These are phyloP conservation scores for Loxodonta africana DNA, from an alignment of 2,113 vertebrate genomes.

Conservation along the genomic window DNA sequence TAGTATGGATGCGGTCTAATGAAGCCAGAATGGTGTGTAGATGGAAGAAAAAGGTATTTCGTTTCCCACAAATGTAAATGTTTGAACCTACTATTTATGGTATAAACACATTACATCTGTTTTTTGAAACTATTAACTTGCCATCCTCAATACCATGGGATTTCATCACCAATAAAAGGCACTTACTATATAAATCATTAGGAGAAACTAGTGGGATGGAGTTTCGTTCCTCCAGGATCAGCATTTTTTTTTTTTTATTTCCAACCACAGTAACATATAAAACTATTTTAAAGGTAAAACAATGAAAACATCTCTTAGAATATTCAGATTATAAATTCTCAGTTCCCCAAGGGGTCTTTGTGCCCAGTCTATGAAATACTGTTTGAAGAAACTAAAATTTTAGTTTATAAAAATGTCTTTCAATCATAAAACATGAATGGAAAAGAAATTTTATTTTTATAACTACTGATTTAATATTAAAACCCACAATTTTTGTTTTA, in stretches of 20 bases:
- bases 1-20: background rate
- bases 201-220: conserved; percentile 8
- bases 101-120: background rate
- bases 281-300: background rate
- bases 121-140: conserved; percentile 12
- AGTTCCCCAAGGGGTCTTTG: background rate
- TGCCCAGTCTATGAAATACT: background rate
- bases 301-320: background rate
- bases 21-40: background rate
- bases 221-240: background rate
- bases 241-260: background rate
- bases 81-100: background rate
- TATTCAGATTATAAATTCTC: background rate
- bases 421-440: background rate
- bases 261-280: background rate
- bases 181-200: background rate
- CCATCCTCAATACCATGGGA: background rate
- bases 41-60: background rate
- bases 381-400: background rate
- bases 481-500: too few species aligned
- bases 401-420: background rate
- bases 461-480: background rate
- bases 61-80: background rate
- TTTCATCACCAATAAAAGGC: conserved; percentile 1
- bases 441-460: background rate